phyloP scores from a whole-genome alignment of 2,797 vertebrate species.

The Merluccius polli region DNA sequence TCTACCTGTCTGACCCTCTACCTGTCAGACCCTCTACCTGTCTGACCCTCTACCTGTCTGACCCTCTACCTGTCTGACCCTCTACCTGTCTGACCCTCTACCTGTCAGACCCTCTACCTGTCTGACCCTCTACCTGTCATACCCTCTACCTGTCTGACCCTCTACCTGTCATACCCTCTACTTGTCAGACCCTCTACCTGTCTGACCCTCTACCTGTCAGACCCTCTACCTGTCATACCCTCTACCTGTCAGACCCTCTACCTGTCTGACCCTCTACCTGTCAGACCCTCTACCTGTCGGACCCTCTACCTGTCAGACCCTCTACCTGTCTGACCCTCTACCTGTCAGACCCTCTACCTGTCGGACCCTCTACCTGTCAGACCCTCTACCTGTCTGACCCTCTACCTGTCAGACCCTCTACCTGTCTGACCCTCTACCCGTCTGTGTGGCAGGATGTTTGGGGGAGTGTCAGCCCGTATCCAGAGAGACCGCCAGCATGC shows the following conservation, averaged over 20 bases:
- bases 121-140: not conserved
- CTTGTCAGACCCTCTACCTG: not conserved
- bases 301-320: no score
- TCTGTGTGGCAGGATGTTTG: slow-evolving; percentile 60
- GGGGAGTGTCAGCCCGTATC: slow-evolving; percentile 71
- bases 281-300: no score
- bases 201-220: not conserved
- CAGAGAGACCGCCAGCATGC: slow-evolving; percentile 72
- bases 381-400: not conserved
- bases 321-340: no score
- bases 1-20: no score
- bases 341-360: no score
- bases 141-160: not conserved
- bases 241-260: no score
- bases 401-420: not conserved
- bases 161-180: not conserved
- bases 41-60: no score
- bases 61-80: not conserved
- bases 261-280: no score
- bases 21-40: no score
- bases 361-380: no score
- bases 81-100: not conserved
- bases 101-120: not conserved
- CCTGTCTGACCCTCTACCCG: not conserved
- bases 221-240: no score